Evolutionary conservation across 2,888 invertebrate genomes (phyloP).

Genomic region (Andrena dorsata): DNA sequence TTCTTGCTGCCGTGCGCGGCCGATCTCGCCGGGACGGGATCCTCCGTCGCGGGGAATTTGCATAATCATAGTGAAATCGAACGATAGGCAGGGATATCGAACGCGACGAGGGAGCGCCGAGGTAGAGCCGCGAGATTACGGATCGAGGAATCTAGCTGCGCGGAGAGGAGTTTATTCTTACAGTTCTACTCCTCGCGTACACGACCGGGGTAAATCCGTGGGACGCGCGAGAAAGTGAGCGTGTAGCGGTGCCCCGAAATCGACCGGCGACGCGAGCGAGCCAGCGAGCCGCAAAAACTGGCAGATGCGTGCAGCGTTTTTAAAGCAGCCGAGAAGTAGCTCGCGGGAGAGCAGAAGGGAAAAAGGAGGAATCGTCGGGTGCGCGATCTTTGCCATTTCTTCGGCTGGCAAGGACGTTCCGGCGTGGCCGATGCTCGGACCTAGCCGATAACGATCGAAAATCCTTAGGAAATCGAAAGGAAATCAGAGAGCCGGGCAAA

Average conservation of each 20-base stretch:
- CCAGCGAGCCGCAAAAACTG: slow-evolving; percentile 61
- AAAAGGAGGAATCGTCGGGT: slow-evolving; percentile 39
- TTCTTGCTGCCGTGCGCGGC: background rate
- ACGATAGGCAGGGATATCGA: background rate
- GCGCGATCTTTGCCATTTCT: slow-evolving; percentile 57
- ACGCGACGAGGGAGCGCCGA: background rate
- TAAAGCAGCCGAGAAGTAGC: slow-evolving; percentile 56
- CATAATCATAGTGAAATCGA: slow-evolving; percentile 18
- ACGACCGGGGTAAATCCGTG: background rate
- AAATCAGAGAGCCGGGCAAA: slow-evolving; percentile 14
- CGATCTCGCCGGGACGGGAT: background rate
- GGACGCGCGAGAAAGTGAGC: slow-evolving; percentile 46
- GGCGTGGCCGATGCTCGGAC: background rate
- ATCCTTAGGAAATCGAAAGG: slow-evolving; percentile 49
- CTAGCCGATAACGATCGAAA: slow-evolving; percentile 39
- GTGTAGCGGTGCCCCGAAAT: slow-evolving; percentile 46
- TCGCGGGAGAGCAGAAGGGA: slow-evolving; percentile 25
- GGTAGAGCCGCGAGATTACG: background rate
- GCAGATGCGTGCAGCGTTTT: slow-evolving; percentile 70
- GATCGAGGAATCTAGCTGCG: background rate
- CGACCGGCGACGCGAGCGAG: slow-evolving; percentile 49
- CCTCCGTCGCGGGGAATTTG: background rate
- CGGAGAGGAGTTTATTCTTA: background rate
- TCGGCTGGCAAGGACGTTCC: slow-evolving; percentile 54
- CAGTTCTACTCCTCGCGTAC: background rate